Conservation (phyloP, 2,888 invertebrate species). For the Tipula vernalis region DNA sequence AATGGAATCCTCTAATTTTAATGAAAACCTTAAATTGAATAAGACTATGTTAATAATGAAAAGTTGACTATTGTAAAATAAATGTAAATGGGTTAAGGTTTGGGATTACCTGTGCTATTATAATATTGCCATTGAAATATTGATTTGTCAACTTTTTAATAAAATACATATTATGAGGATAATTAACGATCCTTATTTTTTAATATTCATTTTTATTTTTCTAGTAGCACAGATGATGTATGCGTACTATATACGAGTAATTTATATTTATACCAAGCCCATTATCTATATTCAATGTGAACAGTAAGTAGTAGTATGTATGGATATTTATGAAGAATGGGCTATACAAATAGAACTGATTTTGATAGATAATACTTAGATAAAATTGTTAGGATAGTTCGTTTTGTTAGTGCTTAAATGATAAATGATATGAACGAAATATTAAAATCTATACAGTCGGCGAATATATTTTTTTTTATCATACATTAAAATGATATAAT, state of each 20-base stretch:
- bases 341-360: background rate
- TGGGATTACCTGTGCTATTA: background rate
- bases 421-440: background rate
- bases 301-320: background rate
- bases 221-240: background rate
- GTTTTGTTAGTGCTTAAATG: background rate
- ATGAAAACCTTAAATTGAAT: background rate
- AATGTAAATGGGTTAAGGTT: background rate
- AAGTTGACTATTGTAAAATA: no score
- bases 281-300: background rate
- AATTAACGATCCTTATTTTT: background rate
- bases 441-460: background rate
- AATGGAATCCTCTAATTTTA: background rate
- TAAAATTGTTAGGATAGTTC: background rate
- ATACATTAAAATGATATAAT: no score
- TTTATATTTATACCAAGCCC: background rate
- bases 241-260: background rate
- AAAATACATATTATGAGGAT: background rate
- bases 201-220: background rate
- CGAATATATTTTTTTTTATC: background rate
- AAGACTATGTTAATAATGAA: no score
- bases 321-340: background rate
- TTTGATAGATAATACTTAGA: background rate
- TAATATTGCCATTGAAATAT: background rate
- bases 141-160: background rate